Percentiles rank a stretch among this genome's conserved stretches.
phyloP scores from a whole-genome alignment of 1,140 invertebrate species.

The Drosophila ficusphila region DNA sequence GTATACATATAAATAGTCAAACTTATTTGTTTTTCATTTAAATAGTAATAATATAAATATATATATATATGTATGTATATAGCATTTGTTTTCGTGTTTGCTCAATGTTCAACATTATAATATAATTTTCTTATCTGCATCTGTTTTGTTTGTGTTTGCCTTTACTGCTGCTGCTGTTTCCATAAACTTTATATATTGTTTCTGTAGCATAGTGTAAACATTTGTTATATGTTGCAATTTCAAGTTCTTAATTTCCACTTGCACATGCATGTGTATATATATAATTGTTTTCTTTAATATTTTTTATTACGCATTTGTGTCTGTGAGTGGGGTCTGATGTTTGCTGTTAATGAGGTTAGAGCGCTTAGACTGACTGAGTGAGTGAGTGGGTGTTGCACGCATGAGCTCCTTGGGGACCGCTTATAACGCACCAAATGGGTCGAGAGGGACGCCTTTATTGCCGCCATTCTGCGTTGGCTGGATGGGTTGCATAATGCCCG shows the following conservation, averaged over 20 bases:
- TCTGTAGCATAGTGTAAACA: conserved; percentile 56
- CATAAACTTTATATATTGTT: conserved; percentile 40
- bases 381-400: conserved; percentile 27
- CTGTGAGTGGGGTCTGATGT: conserved; percentile 32
- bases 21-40: conserved; percentile 67
- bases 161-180: conserved; percentile 40
- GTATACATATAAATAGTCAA: conserved; percentile 78
- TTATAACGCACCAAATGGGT: conserved; percentile 84
- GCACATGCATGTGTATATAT: conserved; percentile 59
- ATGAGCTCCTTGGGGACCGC: conserved; percentile 41
- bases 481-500: conserved; percentile 75
- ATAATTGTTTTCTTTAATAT: conserved; percentile 38
- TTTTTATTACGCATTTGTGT: conserved; percentile 47
- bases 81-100: conserved; percentile 53
- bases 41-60: conserved; percentile 71
- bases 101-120: conserved; percentile 71
- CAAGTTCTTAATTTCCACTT: conserved; percentile 37
- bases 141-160: conserved; percentile 6
- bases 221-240: conserved; percentile 39
- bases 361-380: conserved; percentile 50
- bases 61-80: conserved; percentile 65
- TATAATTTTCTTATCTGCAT: conserved; percentile 57
- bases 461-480: conserved; percentile 73
- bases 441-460: conserved; percentile 78
- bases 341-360: conserved; percentile 68